phyloP scores from a whole-genome alignment of 2,888 invertebrate species.

The Rugalucina vietnamica region DNA sequence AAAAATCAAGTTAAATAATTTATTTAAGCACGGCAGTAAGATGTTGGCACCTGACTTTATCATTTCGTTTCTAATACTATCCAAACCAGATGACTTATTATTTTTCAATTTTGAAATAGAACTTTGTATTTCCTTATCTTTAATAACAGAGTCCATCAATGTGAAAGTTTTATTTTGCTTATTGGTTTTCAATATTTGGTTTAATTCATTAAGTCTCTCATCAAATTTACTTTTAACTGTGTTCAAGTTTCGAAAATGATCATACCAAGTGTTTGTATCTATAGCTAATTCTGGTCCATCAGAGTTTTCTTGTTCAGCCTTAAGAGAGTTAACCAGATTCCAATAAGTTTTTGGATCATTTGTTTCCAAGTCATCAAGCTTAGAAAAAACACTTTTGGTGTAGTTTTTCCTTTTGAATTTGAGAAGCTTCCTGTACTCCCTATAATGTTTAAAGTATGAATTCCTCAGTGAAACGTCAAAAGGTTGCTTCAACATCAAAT shows the following conservation, averaged over 20 bases:
- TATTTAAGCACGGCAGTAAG: not conserved
- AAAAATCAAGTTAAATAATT: conserved; percentile 20
- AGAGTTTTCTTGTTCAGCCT: not conserved
- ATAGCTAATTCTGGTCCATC: not conserved
- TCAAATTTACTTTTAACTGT: not conserved
- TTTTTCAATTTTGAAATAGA: not conserved
- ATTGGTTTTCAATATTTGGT: not conserved
- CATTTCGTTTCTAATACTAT: not conserved
- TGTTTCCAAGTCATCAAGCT: not conserved
- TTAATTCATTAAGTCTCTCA: not conserved
- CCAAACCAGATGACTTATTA: not conserved
- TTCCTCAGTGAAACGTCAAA: not conserved
- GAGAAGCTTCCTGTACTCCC: not conserved
- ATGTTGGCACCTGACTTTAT: not conserved
- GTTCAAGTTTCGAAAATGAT: not conserved
- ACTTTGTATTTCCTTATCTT: not conserved
- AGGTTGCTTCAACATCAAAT: not conserved
- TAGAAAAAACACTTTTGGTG: not conserved
- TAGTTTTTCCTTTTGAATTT: not conserved
- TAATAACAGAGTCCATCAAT: not conserved
- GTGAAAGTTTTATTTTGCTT: not conserved
- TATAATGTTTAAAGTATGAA: not conserved
- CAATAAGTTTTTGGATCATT: not conserved
- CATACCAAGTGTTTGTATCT: not conserved
- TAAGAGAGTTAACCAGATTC: not conserved